Conservation (phyloP, 2,797 vertebrate genomes). For the Sylvia borin region DNA sequence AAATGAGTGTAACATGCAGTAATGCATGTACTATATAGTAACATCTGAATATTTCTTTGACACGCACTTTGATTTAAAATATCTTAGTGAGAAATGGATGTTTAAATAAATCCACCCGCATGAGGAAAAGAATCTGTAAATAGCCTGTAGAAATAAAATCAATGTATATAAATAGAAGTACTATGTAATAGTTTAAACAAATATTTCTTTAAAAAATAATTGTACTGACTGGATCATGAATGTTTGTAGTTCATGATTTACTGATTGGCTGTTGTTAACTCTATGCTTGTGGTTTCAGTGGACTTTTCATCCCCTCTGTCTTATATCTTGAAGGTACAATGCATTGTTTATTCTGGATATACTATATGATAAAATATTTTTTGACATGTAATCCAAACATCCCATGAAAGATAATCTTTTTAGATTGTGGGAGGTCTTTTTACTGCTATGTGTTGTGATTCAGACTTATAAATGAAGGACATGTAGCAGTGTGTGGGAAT, state of each 20-base stretch:
- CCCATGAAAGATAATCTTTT: not conserved
- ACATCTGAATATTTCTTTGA: not conserved
- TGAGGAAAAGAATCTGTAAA: conserved; percentile 20
- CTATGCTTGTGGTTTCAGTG: not conserved
- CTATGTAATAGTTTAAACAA: not conserved
- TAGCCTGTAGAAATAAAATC: not conserved
- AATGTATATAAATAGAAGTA: not conserved
- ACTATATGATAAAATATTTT: conserved; percentile 8
- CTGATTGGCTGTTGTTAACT: not conserved
- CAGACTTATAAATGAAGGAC: not conserved
- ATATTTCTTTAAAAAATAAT: not conserved
- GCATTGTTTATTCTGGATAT: conserved; percentile 15
- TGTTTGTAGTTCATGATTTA: not conserved
- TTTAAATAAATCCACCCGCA: not conserved
- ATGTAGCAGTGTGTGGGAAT: not conserved
- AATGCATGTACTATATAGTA: not conserved
- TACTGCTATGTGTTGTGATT: not conserved
- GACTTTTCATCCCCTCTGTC: not conserved
- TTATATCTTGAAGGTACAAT: not conserved
- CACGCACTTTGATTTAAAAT: not conserved
- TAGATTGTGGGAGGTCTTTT: not conserved
- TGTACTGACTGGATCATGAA: not conserved
- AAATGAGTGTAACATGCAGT: not conserved
- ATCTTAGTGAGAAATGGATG: not conserved
- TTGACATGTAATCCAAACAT: conserved; percentile 10